phyloP scores from a whole-genome alignment of 2,113 vertebrate species.

The Peromyscus polionotus region DNA sequence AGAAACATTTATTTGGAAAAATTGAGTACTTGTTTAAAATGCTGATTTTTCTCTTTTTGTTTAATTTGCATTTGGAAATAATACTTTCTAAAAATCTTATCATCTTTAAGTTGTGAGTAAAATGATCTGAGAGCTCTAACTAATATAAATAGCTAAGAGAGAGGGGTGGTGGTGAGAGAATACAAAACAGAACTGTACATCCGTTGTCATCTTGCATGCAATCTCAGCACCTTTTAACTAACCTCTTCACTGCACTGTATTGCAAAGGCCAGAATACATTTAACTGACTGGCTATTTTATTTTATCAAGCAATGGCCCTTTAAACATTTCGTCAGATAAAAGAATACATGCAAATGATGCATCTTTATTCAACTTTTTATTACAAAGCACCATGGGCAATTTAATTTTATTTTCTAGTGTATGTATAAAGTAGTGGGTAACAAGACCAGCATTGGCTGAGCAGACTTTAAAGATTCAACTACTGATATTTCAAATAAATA shows the following conservation, averaged over 20 bases:
- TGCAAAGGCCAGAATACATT: constrained; percentile 73
- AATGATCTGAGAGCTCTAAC: constrained; percentile 36
- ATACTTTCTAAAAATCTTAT: neutral
- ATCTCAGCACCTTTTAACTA: constrained; percentile 71
- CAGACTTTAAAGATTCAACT: constrained; percentile 68
- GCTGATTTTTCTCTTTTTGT: constrained; percentile 16
- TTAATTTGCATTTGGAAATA: constrained; percentile 50
- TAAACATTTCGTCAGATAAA: constrained; percentile 77
- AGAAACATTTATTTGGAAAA: constrained; percentile 64
- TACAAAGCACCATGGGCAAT: constrained; percentile 78
- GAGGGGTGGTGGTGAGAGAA: neutral
- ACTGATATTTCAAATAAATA: constrained; percentile 38
- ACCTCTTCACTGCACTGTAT: constrained; percentile 60
- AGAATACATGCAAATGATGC: constrained; percentile 52
- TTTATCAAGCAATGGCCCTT: constrained; percentile 76
- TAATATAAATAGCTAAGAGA: constrained; percentile 60
- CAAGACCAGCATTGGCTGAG: constrained; percentile 31
- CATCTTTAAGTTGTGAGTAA: constrained; percentile 69
- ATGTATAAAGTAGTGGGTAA: constrained; percentile 70
- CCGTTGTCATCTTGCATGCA: constrained; percentile 71
- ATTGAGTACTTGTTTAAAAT: constrained; percentile 54
- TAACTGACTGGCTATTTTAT: constrained; percentile 74
- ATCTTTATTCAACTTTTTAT: constrained; percentile 76
- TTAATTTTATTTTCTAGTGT: constrained; percentile 70
- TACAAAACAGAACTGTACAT: constrained; percentile 74